phyloP scores from a whole-genome alignment of 2,797 vertebrate genomes.

The Fratercula arctica region DNA sequence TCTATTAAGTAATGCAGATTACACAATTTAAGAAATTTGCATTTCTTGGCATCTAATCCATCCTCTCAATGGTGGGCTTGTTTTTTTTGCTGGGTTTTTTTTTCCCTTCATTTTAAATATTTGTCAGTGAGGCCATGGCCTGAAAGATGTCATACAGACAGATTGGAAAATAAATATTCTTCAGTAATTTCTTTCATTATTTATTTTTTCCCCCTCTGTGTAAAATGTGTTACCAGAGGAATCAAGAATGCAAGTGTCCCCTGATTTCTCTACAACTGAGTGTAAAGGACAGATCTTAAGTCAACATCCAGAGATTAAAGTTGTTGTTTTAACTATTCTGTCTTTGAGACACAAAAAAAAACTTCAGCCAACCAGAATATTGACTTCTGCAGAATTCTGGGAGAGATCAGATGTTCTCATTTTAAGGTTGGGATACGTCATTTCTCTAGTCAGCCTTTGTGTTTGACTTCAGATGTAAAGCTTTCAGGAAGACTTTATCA shows the following conservation, averaged over 20 bases:
- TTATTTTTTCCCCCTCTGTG: neutral
- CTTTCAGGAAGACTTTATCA: neutral
- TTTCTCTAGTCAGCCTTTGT: neutral
- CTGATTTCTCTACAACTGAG: neutral
- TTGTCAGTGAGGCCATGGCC: neutral
- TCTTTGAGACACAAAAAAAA: neutral
- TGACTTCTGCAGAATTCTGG: neutral
- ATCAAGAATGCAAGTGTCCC: neutral
- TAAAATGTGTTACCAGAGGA: neutral
- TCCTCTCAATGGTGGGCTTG: neutral
- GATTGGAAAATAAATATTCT: neutral
- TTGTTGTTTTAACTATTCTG: neutral
- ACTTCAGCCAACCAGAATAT: accelerated
- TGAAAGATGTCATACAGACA: neutral
- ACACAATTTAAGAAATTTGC: constrained; percentile 66
- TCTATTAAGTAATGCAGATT: constrained; percentile 83
- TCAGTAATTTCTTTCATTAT: neutral
- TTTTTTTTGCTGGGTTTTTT: neutral
- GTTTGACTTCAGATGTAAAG: neutral
- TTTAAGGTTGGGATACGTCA: neutral
- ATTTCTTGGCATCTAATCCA: constrained; percentile 47
- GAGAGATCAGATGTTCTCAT: neutral
- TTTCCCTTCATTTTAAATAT: neutral
- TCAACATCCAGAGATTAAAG: neutral
- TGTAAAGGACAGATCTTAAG: neutral